Percentiles rank a stretch among this genome's conserved stretches.
Conservation (phyloP, 2,797 vertebrate genomes). For the Hyperoplus immaculatus region DNA sequence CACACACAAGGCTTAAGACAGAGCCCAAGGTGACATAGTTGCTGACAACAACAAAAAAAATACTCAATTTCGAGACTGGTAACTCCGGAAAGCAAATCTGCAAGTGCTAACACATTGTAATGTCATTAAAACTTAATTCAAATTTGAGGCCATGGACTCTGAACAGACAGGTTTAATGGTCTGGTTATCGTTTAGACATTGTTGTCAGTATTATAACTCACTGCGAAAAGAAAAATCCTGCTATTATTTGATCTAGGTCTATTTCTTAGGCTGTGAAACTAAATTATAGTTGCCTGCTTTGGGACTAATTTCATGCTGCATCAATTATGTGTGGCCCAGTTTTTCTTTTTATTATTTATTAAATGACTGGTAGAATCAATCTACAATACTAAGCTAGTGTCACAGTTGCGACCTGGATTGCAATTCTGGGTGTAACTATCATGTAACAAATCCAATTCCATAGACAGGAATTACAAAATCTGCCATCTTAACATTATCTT, state of each 20-base stretch:
- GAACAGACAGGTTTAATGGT: conserved; percentile 1
- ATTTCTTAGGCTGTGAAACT: conserved; percentile 19
- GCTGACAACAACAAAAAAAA: neutral
- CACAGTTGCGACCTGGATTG: neutral
- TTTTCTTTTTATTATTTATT: conserved; percentile 16
- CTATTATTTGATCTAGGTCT: neutral
- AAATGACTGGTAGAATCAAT: neutral
- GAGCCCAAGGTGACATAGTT: conserved; percentile 4
- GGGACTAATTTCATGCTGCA: conserved; percentile 24
- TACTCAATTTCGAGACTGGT: no score
- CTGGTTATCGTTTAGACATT: neutral
- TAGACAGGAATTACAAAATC: neutral
- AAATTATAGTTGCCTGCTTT: neutral
- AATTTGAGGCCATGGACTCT: neutral
- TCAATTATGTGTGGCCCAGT: neutral
- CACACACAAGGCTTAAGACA: neutral
- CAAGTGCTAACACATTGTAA: no score
- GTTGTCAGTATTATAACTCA: neutral
- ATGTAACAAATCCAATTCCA: neutral
- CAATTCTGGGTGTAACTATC: neutral
- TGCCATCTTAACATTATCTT: neutral
- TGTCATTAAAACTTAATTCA: no score
- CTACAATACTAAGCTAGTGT: neutral
- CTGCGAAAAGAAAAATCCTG: no score
- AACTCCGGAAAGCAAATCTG: no score